These are phyloP conservation scores for Pampusana beccarii DNA, from an alignment of 2,113 vertebrate species.

Conservation along the genomic window DNA sequence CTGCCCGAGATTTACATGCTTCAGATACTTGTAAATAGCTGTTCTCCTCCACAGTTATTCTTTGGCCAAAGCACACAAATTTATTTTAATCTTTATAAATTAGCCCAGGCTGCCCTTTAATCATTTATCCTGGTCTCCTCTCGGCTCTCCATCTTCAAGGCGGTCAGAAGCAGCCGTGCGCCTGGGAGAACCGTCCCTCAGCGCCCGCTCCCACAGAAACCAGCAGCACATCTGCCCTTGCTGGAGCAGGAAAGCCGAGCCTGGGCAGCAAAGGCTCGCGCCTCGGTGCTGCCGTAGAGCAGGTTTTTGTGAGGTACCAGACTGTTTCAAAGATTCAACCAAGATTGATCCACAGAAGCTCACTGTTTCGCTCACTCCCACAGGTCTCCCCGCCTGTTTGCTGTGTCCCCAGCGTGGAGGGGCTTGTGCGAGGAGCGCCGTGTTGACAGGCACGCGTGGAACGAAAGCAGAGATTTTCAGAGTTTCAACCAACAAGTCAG, in stretches of 20 bases:
- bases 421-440: accelerated
- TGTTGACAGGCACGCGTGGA: not conserved
- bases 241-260: not conserved
- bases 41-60: slow-evolving; percentile 17
- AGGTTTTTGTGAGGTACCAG: not conserved
- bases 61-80: slow-evolving; percentile 36
- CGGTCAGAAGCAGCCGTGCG: not conserved
- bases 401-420: accelerated
- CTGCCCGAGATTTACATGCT: slow-evolving; percentile 51
- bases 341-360: not conserved
- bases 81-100: slow-evolving; percentile 62
- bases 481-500: not conserved
- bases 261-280: not conserved
- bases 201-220: not conserved
- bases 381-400: not conserved
- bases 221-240: not conserved
- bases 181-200: not conserved
- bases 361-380: not conserved
- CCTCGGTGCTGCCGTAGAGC: not conserved
- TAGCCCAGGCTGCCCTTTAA: slow-evolving; percentile 6
- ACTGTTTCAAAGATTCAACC: not conserved
- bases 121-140: slow-evolving; percentile 30
- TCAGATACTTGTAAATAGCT: slow-evolving; percentile 55
- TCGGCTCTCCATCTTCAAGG: not conserved
- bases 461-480: not conserved